phyloP scores from a whole-genome alignment of 2,797 vertebrate species.

The Semaprochilodus insignis region DNA sequence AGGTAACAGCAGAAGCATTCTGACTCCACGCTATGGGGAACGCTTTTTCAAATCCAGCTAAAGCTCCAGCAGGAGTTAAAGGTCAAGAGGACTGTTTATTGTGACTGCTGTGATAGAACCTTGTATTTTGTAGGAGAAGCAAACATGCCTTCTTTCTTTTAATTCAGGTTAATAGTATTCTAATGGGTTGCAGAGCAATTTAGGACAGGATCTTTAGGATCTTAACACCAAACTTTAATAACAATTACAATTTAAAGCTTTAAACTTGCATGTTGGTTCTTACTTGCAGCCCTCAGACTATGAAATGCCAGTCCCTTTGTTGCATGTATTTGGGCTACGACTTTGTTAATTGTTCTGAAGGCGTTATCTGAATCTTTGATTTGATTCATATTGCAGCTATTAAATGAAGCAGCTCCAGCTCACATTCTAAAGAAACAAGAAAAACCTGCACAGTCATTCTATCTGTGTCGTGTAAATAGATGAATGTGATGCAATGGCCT shows the following conservation, averaged over 20 bases:
- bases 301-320: too few species aligned
- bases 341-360: neutral
- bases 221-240: too few species aligned
- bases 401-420: neutral
- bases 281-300: too few species aligned
- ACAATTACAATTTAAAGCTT: too few species aligned
- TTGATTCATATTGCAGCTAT: neutral
- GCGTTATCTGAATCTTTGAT: neutral
- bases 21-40: too few species aligned
- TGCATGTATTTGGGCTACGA: too few species aligned
- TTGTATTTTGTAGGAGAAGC: neutral
- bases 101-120: too few species aligned
- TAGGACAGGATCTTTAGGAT: too few species aligned
- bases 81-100: neutral
- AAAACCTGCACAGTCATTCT: conserved; percentile 36
- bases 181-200: too few species aligned
- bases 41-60: too few species aligned
- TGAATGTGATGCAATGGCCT: neutral
- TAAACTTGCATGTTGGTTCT: too few species aligned
- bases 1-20: neutral
- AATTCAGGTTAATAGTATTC: too few species aligned
- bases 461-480: conserved; percentile 20
- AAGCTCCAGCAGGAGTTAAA: neutral
- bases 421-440: neutral
- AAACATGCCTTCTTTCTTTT: neutral